Conservation (phyloP, 2,888 invertebrate genomes). For the Hedychridium roseum region DNA sequence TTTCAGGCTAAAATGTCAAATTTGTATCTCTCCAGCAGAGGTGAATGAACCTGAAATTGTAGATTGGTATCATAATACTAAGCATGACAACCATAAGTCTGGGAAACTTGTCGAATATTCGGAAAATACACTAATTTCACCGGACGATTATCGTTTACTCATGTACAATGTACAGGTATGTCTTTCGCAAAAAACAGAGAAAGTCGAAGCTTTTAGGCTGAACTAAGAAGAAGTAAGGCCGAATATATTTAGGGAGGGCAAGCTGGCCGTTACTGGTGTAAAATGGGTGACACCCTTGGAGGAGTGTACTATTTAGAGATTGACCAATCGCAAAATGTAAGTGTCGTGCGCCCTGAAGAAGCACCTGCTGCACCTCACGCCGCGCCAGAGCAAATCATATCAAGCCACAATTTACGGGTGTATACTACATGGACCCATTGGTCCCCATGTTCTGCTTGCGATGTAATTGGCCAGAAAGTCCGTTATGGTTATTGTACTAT, state of each 20-base stretch:
- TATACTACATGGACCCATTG: constrained; percentile 71
- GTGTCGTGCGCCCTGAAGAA: constrained; percentile 51
- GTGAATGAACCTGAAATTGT: constrained; percentile 55
- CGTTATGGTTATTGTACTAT: constrained; percentile 71
- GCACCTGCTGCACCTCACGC: constrained; percentile 55
- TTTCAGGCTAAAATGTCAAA: constrained; percentile 64
- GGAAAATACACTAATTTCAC: constrained; percentile 63
- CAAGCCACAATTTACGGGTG: constrained; percentile 59
- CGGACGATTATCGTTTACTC: constrained; percentile 64
- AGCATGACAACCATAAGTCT: constrained; percentile 42
- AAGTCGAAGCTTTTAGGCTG: neutral
- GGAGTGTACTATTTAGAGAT: constrained; percentile 67
- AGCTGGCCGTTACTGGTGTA: constrained; percentile 69
- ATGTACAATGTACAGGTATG: constrained; percentile 66
- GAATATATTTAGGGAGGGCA: constrained; percentile 53
- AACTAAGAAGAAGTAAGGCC: constrained; percentile 5
- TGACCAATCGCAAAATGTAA: constrained; percentile 61
- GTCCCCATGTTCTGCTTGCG: constrained; percentile 73
- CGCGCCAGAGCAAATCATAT: constrained; percentile 41
- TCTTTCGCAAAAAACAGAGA: neutral
- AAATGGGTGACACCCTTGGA: constrained; percentile 62
- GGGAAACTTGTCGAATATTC: constrained; percentile 59
- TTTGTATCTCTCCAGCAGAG: constrained; percentile 68
- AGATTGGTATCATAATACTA: constrained; percentile 64
- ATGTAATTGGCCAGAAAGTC: constrained; percentile 67